Evolutionary conservation across 2,797 vertebrate species (phyloP), one percentile per base, ranked within the genome.

Genomic region (Myotis vivesi): DNA sequence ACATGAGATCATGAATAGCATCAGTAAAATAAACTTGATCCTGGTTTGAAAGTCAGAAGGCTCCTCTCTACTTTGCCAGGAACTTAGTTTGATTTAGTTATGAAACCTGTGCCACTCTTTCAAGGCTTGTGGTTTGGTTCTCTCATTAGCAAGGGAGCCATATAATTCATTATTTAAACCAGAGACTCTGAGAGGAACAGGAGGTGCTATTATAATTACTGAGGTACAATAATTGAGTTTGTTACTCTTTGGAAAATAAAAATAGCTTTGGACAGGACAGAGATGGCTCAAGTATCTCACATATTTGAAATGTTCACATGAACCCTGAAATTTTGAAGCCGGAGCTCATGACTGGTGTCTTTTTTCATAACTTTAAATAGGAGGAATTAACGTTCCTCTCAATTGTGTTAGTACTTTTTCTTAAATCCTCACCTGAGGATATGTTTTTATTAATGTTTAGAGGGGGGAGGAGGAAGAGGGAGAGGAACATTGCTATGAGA

Each of bases 321-420:
- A 85, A 91, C 11, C 49, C 20, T 94, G 89, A 91, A 59, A 64
- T 13, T 87, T 94, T 93, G 84, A 69, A 73, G 33, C 44, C 44
- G 83, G 62, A 57, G 87, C 88, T 81, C 66, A 49, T 46, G 59
- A 86, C 55, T 80, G 75, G 64, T 59, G 30, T 73, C 38, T 85
- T 69, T 91, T 95, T 95, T 82, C 25, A 84, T 82, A 94, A 94
- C 76, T 64, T 7, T 38, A 6, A n/a, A 83, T 25, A 66, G 92
- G 33, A 95, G 16, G 76, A 95, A 95, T 94, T 16, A 77, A 30
- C 68, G 38, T 0, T 6, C 16, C 75, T 59, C 94, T 94, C 38
- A 25, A 69, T n/a, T 44, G 57, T 82, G 92, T 82, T 64, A 46
- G 75, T 41, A 87, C 38, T 87, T 82, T 91, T 95, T 84, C 66